Percentiles rank a stretch among this genome's conserved stretches.
Evolutionary conservation across 2,113 vertebrate genomes (phyloP).

Genomic region (Halcyon malimbica): DNA sequence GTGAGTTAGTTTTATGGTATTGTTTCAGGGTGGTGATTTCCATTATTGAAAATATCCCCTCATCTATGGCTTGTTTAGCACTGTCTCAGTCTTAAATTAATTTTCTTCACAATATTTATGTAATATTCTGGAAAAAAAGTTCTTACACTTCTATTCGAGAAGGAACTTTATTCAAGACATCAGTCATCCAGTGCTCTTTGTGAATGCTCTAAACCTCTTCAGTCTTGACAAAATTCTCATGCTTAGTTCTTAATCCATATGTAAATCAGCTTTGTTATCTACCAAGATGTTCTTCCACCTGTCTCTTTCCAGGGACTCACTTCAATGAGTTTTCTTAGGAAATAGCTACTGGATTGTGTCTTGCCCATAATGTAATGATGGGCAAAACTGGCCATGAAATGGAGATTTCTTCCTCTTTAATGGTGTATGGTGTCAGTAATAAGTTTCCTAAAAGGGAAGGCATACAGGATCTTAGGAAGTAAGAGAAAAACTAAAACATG

Average conservation of each 20-base stretch:
- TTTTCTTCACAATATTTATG: not conserved
- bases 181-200: not conserved
- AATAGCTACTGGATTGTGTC: not conserved
- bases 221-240: not conserved
- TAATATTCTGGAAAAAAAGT: not conserved
- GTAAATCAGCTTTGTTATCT: not conserved
- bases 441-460: not conserved
- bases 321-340: not conserved
- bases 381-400: not conserved
- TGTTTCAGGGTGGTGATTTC: not conserved
- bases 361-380: not conserved
- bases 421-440: not conserved
- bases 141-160: not conserved
- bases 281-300: not conserved
- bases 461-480: not conserved
- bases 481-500: not conserved
- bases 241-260: not conserved
- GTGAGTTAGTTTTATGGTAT: not conserved
- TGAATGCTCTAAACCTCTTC: not conserved
- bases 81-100: not conserved
- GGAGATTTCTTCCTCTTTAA: not conserved
- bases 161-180: not conserved
- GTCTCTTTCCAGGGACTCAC: not conserved
- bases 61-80: rapidly evolving
- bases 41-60: not conserved